Evolutionary conservation across 2,888 invertebrate genomes (phyloP).

Genomic region (Parnassius orleans): DNA sequence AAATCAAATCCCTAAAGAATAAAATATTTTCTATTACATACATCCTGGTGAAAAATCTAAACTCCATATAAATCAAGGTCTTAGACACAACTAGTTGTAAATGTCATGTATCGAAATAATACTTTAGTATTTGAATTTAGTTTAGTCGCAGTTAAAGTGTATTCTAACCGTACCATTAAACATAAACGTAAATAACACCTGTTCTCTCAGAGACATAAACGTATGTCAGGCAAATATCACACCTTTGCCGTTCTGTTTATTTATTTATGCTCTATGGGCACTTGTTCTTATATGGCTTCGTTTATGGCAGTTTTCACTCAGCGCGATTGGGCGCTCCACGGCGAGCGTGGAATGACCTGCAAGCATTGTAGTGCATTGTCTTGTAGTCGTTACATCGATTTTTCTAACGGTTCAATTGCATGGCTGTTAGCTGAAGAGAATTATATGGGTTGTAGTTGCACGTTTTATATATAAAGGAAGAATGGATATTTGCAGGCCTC

Average conservation of each 20-base stretch:
- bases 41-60: no score
- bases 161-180: no score
- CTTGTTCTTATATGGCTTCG: conserved; percentile 44
- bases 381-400: conserved; percentile 45
- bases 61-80: no score
- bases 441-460: neutral
- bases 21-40: no score
- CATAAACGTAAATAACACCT: no score
- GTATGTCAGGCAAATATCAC: conserved; percentile 6
- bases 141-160: no score
- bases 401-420: conserved; percentile 8
- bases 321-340: conserved; percentile 62
- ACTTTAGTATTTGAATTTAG: no score
- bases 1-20: no score
- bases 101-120: no score
- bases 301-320: conserved; percentile 79
- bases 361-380: conserved; percentile 62
- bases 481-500: no score
- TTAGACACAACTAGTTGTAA: no score
- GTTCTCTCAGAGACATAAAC: conserved; percentile 4
- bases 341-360: conserved; percentile 53
- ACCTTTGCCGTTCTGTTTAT: conserved; percentile 15
- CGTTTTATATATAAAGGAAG: no score
- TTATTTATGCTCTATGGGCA: conserved; percentile 32
- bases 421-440: neutral